These are phyloP conservation scores for Drosophila limbata DNA, from an alignment of 2,888 invertebrate species.

Conservation along the genomic window DNA sequence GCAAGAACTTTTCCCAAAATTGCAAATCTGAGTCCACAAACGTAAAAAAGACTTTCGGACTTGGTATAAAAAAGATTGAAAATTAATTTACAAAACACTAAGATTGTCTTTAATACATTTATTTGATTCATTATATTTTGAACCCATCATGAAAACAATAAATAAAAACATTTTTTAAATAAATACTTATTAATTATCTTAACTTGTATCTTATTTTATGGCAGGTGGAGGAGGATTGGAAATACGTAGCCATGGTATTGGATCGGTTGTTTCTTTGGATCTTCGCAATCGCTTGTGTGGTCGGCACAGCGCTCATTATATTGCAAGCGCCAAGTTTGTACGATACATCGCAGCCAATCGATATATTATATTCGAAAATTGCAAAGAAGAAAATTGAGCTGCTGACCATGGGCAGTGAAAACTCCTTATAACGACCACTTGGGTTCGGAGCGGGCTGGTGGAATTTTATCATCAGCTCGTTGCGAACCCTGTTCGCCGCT, in stretches of 20 bases:
- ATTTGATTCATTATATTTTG: too few species aligned
- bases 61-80: too few species aligned
- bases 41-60: too few species aligned
- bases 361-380: constrained; percentile 95
- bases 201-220: neutral
- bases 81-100: too few species aligned
- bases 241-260: constrained; percentile 97
- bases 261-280: constrained; percentile 98
- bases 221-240: constrained; percentile 99
- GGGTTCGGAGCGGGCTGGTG: constrained; percentile 88
- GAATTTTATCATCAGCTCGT: constrained; percentile 89
- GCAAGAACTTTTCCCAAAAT: too few species aligned
- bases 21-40: too few species aligned
- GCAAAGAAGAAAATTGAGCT: constrained; percentile 95
- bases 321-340: constrained; percentile 96
- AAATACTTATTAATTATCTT: neutral
- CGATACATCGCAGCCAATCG: constrained; percentile 95
- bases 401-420: constrained; percentile 92
- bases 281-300: constrained; percentile 96
- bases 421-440: constrained; percentile 85
- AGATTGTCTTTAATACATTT: too few species aligned
- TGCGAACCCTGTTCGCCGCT: constrained; percentile 89
- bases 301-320: constrained; percentile 95
- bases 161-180: neutral
- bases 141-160: too few species aligned